Base-by-base conservation (phyloP, 2,113 vertebrate species). In the Megatriorchis doriae region DNA sequence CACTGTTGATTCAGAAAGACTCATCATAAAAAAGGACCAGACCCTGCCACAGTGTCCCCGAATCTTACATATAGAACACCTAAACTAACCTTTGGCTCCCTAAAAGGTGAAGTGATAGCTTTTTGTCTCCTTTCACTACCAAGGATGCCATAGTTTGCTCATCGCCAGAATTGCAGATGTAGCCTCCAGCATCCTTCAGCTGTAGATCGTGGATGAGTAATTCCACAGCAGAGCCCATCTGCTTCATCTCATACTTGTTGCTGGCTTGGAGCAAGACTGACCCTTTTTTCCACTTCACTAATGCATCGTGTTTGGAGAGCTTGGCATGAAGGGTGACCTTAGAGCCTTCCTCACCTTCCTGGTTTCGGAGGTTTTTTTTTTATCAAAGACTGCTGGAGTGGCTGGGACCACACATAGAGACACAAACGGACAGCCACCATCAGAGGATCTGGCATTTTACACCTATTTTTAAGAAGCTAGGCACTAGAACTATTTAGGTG, bases 161-260 rank as follows among this genome's bases (percentile, higher is more conserved):
- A 67, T 96, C 3, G 0, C 81, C 95, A 32, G 90, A 96, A 66
- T 91, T n/a, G 1, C 93, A 97, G n/a, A 55, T 83, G 38, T 88
- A 93, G 32, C 95, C 88, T 52, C 81, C 92, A 25, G 85, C 65
- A n/a, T 96, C 96, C 20, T 86, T 83, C 23, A 81, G 31, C 40
- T 93, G 48, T 4, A 96, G 47, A 25, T 94, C 7, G 2, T 78
- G 87, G 61, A 94, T 90, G 6, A 92, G 52, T 20, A 96, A 86
- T 45, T 96, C 92, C 15, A 79, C 73, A 25, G 31, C 15, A 32
- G 70, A 70, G 5, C 87, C 68, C 14, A 34, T 68, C 59, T 95
- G 85, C 47, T 80, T 95, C 58, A 96, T 81, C 67, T 97, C 89
- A 36, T 94, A 89, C 52, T 96, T 94, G 31, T 87, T 81, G 12